A percentile compares a stretch with the other conserved stretches of the same genome.
These are phyloP conservation scores for Oreochromis aureus DNA, from an alignment of 2,113 vertebrate species.

Conservation along the genomic window DNA sequence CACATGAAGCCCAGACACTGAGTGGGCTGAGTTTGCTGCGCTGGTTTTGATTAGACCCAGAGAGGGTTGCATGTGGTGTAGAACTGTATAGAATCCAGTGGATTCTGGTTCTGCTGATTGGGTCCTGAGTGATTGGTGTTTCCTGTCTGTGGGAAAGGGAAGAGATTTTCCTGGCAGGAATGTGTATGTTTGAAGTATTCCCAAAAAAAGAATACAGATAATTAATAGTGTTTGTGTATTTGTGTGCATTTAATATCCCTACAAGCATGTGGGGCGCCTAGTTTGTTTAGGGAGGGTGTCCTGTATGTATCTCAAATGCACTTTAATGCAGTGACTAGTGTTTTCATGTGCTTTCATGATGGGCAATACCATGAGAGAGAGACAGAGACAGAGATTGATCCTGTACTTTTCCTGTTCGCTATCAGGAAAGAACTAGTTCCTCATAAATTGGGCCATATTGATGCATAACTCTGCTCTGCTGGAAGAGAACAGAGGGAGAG, in stretches of 20 bases:
- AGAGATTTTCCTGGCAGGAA: neutral
- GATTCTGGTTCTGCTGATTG: slow-evolving; percentile 46
- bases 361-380: neutral
- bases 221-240: neutral
- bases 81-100: neutral
- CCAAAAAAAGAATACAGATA: neutral
- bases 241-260: neutral
- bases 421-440: neutral
- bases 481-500: neutral
- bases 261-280: neutral
- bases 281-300: neutral
- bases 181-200: slow-evolving; percentile 38
- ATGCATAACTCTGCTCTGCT: neutral
- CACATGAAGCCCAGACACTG: slow-evolving; percentile 8
- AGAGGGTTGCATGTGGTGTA: slow-evolving; percentile 14
- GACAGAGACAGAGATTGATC: neutral
- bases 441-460: slow-evolving; percentile 13
- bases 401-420: neutral
- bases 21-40: neutral
- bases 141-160: slow-evolving; percentile 6
- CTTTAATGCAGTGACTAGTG: neutral
- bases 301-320: slow-evolving; percentile 14
- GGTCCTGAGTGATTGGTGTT: slow-evolving; percentile 36
- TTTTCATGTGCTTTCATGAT: neutral
- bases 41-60: slow-evolving; percentile 47